Evolutionary conservation across 2,888 invertebrate genomes (phyloP), one percentile per base, ranked within the genome.

Genomic region (Globia sparganii): DNA sequence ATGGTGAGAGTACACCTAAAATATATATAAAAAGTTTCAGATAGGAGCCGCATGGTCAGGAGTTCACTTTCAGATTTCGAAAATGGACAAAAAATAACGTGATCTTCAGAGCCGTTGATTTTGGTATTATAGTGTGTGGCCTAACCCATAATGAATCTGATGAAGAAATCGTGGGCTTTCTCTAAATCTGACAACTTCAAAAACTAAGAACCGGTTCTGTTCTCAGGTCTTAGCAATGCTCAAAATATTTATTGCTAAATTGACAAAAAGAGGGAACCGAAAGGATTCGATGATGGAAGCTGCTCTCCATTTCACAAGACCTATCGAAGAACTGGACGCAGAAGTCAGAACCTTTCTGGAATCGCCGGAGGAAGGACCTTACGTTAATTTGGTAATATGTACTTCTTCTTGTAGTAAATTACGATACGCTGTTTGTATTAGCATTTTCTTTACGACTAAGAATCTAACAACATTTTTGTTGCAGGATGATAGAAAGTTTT

Each of bases 171-270:
- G n/a, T 56, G 5, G 15, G 28, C 58, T 13, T 28, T 28, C 56
- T 28, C 15, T 28, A 28, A 28, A 58, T 28, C 15, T 28, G 28
- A 15, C 15, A 28, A 28, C 28, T n/a, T 56, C 11, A 4, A 56
- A 56, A 56, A n/a, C 8, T 37, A 25, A 15, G 8, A n/a, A 56
- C 53, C n/a, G n/a, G n/a, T 15, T 53, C 11, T 43, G 28, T 79
- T 85, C 85, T 13, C 80, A 96, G 96, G 89, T 96, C 8, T 89
- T 85, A 83, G 93, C 94, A 11, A 89, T 94, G 91, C 72, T 94
- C 4, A 90, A 92, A 46, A 72, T 91, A n/a, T 94, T 93, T 66
- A 79, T 95, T 8, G 81, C 91, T 53, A 91, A 92, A 85, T 91
- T 92, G 88, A 81, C 89, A 0, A 82, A 81, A 34, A 80, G 69